Percentiles rank a stretch among this genome's conserved stretches.
Evolutionary conservation across 2,797 vertebrate species (phyloP).

Genomic region (Acanthiza pusilla): DNA sequence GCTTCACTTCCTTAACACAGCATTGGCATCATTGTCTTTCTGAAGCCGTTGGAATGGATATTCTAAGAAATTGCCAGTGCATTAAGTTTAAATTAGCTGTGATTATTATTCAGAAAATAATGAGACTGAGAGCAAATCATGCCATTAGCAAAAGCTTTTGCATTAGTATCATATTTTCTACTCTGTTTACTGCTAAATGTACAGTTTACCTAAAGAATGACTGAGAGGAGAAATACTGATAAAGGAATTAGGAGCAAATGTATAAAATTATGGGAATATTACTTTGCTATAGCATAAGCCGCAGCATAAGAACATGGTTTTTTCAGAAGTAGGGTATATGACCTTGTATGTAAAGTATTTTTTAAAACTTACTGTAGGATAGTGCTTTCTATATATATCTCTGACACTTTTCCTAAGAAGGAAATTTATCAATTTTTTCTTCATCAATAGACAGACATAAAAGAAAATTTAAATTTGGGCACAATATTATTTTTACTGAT

Average conservation of each 20-base stretch:
- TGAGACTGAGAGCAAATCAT: constrained; percentile 45
- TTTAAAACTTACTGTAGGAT: not conserved
- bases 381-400: not conserved
- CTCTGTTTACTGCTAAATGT: constrained; percentile 68
- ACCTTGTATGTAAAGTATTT: not conserved
- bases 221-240: not conserved
- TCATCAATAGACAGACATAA: not conserved
- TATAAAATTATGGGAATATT: not conserved
- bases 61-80: constrained; percentile 56
- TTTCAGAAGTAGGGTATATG: not conserved
- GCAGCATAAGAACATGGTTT: not conserved
- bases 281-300: not conserved
- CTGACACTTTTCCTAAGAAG: not conserved
- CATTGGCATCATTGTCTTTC: constrained; percentile 34
- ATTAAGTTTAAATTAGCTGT: constrained; percentile 69
- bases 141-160: constrained; percentile 52
- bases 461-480: not conserved
- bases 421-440: not conserved
- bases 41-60: constrained; percentile 42
- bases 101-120: constrained; percentile 69
- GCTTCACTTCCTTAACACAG: constrained; percentile 34
- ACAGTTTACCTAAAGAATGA: constrained; percentile 44
- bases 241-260: not conserved
- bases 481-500: not conserved
- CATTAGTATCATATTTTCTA: constrained; percentile 64